These are phyloP conservation scores for Pseudois nayaur DNA, from an alignment of 2,113 vertebrate species.

Conservation along the genomic window DNA sequence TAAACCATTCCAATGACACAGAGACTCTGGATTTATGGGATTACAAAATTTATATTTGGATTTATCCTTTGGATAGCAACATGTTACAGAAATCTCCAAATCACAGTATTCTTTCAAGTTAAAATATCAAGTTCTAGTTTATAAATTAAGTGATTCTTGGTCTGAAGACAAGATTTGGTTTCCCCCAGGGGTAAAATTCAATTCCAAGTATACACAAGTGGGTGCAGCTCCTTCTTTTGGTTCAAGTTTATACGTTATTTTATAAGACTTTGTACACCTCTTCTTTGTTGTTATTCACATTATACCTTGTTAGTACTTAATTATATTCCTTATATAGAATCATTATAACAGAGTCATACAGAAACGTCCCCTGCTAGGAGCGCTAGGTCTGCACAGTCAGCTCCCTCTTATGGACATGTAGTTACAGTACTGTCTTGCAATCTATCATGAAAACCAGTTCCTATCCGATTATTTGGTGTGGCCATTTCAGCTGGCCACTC, in stretches of 20 bases:
- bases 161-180: neutral
- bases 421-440: neutral
- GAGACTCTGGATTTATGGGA: neutral
- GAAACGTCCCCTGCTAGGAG: neutral
- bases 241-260: neutral
- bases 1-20: neutral
- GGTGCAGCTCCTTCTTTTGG: neutral
- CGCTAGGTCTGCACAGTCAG: neutral
- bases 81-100: neutral
- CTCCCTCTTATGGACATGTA: neutral
- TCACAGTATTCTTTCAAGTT: neutral
- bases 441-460: neutral
- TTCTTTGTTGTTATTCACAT: neutral
- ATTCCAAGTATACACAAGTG: neutral
- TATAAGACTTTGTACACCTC: neutral
- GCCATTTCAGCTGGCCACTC: neutral
- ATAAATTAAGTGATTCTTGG: neutral
- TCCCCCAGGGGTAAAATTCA: neutral
- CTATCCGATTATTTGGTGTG: neutral
- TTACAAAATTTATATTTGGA: neutral
- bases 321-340: neutral
- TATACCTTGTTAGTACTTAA: neutral
- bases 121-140: neutral
- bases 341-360: neutral
- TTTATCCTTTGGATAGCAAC: neutral